Base-by-base conservation (phyloP, 2,797 vertebrate species). In the Sphenodon punctatus region DNA sequence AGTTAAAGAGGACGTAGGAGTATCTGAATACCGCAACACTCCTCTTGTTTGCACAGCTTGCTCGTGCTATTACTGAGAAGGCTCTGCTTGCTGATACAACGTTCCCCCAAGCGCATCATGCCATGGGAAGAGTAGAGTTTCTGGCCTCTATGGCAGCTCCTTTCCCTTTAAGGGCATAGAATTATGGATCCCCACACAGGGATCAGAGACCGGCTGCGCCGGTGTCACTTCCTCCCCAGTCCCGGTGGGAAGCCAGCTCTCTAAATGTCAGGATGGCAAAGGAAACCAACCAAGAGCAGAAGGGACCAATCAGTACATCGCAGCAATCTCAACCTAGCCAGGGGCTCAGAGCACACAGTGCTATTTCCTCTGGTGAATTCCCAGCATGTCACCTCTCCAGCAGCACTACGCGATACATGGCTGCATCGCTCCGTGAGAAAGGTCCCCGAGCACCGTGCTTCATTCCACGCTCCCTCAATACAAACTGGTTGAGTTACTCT, bases 161-260 rank as follows among this genome's bases (percentile, higher is more conserved):
- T 75, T 91, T 79, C 88, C 75, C 77, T 81, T 17, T 7, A 32
- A 89, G 81, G 79, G 71, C 77, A 85, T 27, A 58, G 55, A 85
- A 80, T 53, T 74, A 25, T 67, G 53, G 66, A 84, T 3, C 38
- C 63, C 49, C 5, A 27, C 46, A 30, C 49, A 48, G 72, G 58
- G 80, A 82, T 67, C 78, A 68, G 82, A 70, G 75, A 38, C 77
- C 1, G 5, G 22, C 77, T 39, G 67, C 78, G 77, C 84, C 82
- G 58, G 13, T 7, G 32, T 10, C 4, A 2, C 72, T 91, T 91
- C 91, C 92, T 88, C 79, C 74, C 70, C 39, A 63, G 55, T 85
- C 82, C 78, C 65, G 5, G 12, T 1, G 76, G 87, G 80, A 90
- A 83, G 81, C 42, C 1, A 49, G 22, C 64, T 67, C 74, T 60